phyloP scores from a whole-genome alignment of 2,797 vertebrate genomes.

The Sardinella longiceps region DNA sequence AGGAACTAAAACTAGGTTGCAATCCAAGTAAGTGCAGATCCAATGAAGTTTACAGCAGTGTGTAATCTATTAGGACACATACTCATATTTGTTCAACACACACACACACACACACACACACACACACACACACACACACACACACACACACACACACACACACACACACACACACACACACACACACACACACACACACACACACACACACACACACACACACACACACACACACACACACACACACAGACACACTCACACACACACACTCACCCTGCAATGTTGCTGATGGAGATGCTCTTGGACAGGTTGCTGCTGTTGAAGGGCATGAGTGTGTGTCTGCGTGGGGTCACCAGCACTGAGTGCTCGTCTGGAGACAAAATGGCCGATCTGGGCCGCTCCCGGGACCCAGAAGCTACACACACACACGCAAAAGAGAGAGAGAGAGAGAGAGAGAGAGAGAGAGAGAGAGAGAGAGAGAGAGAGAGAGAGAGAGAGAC shows the following conservation, averaged over 20 bases:
- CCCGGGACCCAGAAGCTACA: conserved; percentile 83
- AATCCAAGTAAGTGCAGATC: neutral
- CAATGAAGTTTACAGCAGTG: neutral
- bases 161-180: too few species aligned
- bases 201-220: neutral
- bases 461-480: too few species aligned
- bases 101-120: conserved; percentile 12
- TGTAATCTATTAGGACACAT: neutral
- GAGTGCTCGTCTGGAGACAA: conserved; percentile 82
- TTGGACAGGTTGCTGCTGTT: conserved; percentile 87
- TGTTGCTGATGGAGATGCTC: conserved; percentile 97
- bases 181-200: neutral
- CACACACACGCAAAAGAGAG: conserved; percentile 1
- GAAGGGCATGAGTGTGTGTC: conserved; percentile 81
- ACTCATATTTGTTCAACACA: neutral
- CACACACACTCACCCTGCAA: conserved; percentile 85
- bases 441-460: too few species aligned
- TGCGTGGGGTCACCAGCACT: conserved; percentile 70
- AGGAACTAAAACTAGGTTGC: neutral
- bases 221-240: conserved; percentile 25
- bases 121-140: conserved; percentile 7
- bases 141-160: conserved; percentile 66
- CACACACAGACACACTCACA: neutral
- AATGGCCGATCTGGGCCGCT: conserved; percentile 91
- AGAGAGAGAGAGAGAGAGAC: too few species aligned